These are phyloP conservation scores for Scartelaos histophorus DNA, from an alignment of 2,113 vertebrate genomes.

Conservation along the genomic window DNA sequence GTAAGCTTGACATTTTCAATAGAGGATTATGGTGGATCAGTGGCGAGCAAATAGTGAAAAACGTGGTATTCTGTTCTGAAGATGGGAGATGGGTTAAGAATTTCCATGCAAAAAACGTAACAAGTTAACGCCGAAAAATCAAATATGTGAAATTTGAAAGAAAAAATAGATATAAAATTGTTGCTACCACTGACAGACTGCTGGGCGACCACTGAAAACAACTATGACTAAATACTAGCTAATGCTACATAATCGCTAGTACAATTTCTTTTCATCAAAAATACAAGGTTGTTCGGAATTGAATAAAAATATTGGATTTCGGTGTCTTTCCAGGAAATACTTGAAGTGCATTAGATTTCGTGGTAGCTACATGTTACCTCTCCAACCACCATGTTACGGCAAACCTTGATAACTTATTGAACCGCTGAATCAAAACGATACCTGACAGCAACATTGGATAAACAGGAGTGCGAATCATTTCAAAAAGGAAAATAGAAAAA, in stretches of 20 bases:
- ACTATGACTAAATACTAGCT: not conserved
- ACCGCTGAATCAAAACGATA: slow-evolving; percentile 2
- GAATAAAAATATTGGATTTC: not conserved
- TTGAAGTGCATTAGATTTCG: slow-evolving; percentile 6
- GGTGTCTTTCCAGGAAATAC: not conserved
- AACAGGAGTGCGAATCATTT: not conserved
- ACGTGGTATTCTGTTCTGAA: not conserved
- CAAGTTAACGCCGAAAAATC: slow-evolving; percentile 18
- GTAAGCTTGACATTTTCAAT: slow-evolving; percentile 15
- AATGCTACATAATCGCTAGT: slow-evolving; percentile 55
- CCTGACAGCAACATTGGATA: not conserved
- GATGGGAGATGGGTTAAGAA: not conserved
- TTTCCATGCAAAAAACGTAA: slow-evolving; percentile 3
- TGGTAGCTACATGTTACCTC: not conserved
- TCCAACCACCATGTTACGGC: not conserved
- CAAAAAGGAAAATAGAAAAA: not conserved
- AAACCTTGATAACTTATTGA: not conserved
- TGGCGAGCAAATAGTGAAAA: slow-evolving; percentile 11
- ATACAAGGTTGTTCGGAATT: not conserved
- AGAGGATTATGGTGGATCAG: not conserved
- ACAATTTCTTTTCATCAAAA: not conserved
- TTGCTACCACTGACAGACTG: slow-evolving; percentile 46
- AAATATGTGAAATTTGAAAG: slow-evolving; percentile 12
- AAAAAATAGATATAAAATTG: slow-evolving; percentile 9
- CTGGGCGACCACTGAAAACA: slow-evolving; percentile 37